Percentiles rank a stretch among this genome's conserved stretches.
Evolutionary conservation across 2,797 vertebrate species (phyloP).

Genomic region (Erpetoichthys calabaricus): DNA sequence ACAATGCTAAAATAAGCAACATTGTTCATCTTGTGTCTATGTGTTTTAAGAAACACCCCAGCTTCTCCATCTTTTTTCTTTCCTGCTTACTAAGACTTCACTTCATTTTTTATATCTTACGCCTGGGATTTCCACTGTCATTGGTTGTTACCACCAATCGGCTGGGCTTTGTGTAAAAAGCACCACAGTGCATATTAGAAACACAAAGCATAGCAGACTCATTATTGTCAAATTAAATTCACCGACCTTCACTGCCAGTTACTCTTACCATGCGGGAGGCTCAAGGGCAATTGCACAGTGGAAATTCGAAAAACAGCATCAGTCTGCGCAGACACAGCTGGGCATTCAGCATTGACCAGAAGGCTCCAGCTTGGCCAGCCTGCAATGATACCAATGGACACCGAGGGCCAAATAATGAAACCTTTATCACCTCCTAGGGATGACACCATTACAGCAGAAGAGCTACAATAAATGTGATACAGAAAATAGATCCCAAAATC

Average conservation of each 20-base stretch:
- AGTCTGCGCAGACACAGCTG: neutral
- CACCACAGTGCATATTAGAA: neutral
- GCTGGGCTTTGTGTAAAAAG: neutral
- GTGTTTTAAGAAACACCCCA: too few relatives aligned
- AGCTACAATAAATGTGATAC: too few relatives aligned
- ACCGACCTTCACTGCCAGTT: slow-evolving; percentile 42
- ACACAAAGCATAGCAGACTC: slow-evolving; percentile 20
- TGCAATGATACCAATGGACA: neutral
- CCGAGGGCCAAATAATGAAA: too few relatives aligned
- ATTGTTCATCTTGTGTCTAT: too few relatives aligned
- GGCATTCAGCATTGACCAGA: neutral
- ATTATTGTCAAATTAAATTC: slow-evolving; percentile 33
- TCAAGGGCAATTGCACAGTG: slow-evolving; percentile 24
- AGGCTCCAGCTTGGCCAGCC: neutral
- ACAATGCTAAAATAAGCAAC: too few relatives aligned
- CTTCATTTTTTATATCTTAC: neutral
- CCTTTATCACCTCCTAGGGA: too few relatives aligned
- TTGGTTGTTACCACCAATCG: neutral
- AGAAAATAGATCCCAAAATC: too few relatives aligned
- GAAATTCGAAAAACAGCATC: neutral
- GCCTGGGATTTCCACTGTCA: neutral
- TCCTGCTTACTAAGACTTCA: too few relatives aligned
- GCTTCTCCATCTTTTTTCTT: too few relatives aligned
- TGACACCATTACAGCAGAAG: too few relatives aligned
- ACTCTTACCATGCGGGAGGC: slow-evolving; percentile 21